Base-by-base conservation (phyloP, 2,797 vertebrate genomes). In the Crypturellus tataupa region DNA sequence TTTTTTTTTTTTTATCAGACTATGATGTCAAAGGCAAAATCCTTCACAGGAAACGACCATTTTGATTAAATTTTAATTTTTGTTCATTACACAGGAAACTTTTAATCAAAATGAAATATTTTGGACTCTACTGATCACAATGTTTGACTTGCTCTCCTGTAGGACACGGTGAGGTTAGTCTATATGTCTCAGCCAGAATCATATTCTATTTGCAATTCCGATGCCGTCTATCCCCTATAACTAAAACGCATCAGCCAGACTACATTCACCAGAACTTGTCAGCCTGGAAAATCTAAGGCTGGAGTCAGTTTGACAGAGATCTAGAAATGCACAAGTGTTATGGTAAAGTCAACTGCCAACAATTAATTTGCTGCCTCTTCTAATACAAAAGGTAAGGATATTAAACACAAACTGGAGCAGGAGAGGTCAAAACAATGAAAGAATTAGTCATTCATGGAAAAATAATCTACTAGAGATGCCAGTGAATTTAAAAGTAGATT, bases 401-500 rank as follows among this genome's bases (percentile, higher is more conserved):
- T 65, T 42, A 72, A 70, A 87, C 15, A 4, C n/a, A 89, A 85
- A 19, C 51, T 62, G 55, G 10, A 3, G 4, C 1, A 6, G 81
- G 40, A 75, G 12, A 44, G 9, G 35, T 33, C 47, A 80, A 93
- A 87, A 39, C 4, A 72, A 78, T 19, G 21, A 70, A 56, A 37
- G 5, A 85, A 77, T 80, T 31, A 71, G 68, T 78, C 4, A n/a
- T 46, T 68, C 18, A 65, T 1, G 58, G 23, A 24, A 71, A 82
- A 87, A 39, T 4, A 18, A 55, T 31, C 29, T 31, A 55, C 21
- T 55, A 10, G 29, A 55, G 31, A 79, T 33, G 44, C 19, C 12
- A 62, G 29, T 58, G 37, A 17, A 93, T 85, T 64, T 60, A 37
- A 42, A 92, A 77, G 46, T 24, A 10, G 40, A 62, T 85, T 78